Conservation (phyloP, 2,888 invertebrate genomes). For the Cerastis leucographa region DNA sequence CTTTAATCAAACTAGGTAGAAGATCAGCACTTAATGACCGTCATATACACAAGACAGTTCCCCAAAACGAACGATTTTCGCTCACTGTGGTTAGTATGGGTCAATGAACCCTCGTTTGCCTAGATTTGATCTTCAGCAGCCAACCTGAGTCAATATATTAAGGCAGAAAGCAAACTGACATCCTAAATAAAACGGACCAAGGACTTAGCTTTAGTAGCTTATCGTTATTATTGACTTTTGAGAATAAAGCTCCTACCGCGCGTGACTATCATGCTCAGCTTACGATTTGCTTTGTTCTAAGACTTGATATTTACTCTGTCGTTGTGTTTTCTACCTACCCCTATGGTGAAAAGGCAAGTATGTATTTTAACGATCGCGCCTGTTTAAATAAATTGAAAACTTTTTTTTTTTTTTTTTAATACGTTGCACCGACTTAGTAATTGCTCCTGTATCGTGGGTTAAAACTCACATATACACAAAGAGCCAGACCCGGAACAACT, state of each 20-base stretch:
- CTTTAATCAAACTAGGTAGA: background rate
- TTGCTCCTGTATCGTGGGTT: too few relatives aligned
- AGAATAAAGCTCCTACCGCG: conserved; percentile 3
- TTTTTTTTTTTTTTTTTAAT: too few relatives aligned
- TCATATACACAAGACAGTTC: background rate
- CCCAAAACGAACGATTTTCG: background rate
- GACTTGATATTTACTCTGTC: background rate
- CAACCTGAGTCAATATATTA: background rate
- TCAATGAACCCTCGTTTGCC: background rate
- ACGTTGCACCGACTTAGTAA: too few relatives aligned
- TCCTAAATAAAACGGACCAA: too few relatives aligned
- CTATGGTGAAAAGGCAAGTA: background rate
- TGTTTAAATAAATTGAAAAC: too few relatives aligned
- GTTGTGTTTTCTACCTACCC: background rate
- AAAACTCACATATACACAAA: too few relatives aligned
- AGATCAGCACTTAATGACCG: background rate
- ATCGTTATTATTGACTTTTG: conserved; percentile 1
- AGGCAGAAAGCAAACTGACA: background rate
- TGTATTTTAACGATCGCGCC: background rate
- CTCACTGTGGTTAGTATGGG: background rate
- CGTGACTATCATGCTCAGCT: conserved; percentile 19
- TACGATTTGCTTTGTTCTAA: conserved; percentile 18
- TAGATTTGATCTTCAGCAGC: background rate
- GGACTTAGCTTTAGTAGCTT: background rate
- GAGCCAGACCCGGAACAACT: too few relatives aligned